phyloP scores from a whole-genome alignment of 2,888 invertebrate species.

The Platycheirus rosarum region DNA sequence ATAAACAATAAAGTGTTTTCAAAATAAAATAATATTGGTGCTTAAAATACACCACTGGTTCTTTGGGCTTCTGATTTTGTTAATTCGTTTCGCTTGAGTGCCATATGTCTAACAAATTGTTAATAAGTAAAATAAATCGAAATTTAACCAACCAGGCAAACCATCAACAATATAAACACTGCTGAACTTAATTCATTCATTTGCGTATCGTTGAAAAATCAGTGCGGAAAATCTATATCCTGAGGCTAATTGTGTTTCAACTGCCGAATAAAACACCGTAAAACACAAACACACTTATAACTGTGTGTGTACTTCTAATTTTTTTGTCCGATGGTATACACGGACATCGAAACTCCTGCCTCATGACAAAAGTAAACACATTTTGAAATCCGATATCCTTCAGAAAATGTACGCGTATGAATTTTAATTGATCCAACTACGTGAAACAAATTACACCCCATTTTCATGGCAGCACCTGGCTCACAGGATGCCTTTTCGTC shows the following conservation, averaged over 20 bases:
- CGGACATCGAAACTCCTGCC: conserved; percentile 40
- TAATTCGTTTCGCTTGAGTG: no score
- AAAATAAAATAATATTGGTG: no score
- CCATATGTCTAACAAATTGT: no score
- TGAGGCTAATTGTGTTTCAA: conserved; percentile 75
- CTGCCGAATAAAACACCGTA: conserved; percentile 44
- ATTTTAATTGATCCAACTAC: conserved; percentile 70
- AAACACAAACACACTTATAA: conserved; percentile 39
- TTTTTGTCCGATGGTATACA: conserved; percentile 18
- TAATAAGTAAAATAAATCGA: no score
- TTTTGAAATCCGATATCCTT: conserved; percentile 69
- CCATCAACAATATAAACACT: no score
- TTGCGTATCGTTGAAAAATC: conserved; percentile 48
- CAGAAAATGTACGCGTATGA: conserved; percentile 59
- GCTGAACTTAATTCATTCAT: background rate
- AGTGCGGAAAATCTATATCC: conserved; percentile 72
- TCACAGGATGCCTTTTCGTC: conserved; percentile 32
- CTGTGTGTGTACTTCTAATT: conserved; percentile 27
- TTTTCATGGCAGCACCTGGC: conserved; percentile 68
- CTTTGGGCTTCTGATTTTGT: no score
- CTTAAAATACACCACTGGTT: no score
- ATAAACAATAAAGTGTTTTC: no score
- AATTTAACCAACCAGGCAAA: no score
- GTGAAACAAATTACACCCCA: conserved; percentile 72
- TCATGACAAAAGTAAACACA: conserved; percentile 64